A percentile compares a stretch with the other conserved stretches of the same genome.
Evolutionary conservation across 2,113 vertebrate species (phyloP).

Genomic region (Tragelaphus scriptus): DNA sequence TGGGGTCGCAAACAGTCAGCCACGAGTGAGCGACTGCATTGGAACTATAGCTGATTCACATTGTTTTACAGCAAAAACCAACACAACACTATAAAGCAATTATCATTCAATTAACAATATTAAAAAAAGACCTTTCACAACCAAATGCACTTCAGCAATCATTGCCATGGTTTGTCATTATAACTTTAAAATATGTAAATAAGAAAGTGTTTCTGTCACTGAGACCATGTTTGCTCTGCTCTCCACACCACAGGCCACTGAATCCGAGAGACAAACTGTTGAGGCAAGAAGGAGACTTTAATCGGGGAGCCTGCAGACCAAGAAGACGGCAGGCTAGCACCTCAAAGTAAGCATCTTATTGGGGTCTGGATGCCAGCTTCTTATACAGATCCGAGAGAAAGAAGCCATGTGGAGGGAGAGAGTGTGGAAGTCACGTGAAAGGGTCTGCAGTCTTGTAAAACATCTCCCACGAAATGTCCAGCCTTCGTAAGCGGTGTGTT

Average conservation of each 20-base stretch:
- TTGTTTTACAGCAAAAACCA: not conserved
- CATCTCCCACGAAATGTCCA: not conserved
- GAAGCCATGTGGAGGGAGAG: not conserved
- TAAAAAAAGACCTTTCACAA: not conserved
- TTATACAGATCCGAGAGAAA: fast-evolving
- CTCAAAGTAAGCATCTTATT: not conserved
- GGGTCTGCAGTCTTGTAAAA: not conserved
- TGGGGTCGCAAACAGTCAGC: fast-evolving
- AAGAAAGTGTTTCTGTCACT: not conserved
- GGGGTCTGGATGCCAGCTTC: not conserved
- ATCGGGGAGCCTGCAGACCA: not conserved
- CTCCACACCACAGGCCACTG: not conserved
- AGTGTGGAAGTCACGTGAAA: not conserved
- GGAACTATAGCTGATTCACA: not conserved
- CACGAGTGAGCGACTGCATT: not conserved
- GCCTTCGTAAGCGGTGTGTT: not conserved
- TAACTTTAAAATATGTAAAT: not conserved
- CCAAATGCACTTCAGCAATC: no score
- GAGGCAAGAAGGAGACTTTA: not conserved
- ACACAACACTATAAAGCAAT: not conserved
- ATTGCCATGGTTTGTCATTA: fast-evolving
- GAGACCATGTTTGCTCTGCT: not conserved
- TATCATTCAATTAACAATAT: not conserved
- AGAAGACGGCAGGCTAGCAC: not conserved
- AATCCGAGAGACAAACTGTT: not conserved